Evolutionary conservation across 2,797 vertebrate species (phyloP).

Genomic region (Ibycter americanus): DNA sequence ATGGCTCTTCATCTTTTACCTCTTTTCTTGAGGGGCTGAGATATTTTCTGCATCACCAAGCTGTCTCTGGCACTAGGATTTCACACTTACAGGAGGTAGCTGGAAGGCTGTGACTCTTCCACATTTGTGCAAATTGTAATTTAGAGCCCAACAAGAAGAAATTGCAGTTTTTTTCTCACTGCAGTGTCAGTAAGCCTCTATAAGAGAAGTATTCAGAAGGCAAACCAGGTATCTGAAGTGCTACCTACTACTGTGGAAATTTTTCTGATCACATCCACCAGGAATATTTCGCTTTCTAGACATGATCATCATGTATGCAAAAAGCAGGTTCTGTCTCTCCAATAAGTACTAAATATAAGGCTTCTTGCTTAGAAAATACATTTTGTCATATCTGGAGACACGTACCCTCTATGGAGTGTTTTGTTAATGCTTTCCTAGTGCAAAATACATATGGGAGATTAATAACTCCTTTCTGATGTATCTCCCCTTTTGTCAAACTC

Average conservation of each 20-base stretch:
- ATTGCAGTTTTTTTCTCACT: background rate
- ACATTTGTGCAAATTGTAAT: background rate
- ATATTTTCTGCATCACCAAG: background rate
- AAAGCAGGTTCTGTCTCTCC: background rate
- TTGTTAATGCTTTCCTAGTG: background rate
- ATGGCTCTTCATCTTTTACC: background rate
- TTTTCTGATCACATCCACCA: background rate
- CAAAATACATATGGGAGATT: background rate
- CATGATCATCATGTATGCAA: background rate
- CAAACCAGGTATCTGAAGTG: background rate
- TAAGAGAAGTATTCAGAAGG: background rate
- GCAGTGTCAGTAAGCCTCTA: background rate
- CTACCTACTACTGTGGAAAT: background rate
- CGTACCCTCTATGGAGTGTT: background rate
- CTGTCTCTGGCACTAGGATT: conserved; percentile 13
- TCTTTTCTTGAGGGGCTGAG: background rate
- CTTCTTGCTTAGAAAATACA: background rate
- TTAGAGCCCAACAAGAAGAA: background rate
- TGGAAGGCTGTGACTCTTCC: background rate
- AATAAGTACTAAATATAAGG: background rate
- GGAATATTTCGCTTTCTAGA: background rate
- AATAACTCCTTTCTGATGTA: background rate
- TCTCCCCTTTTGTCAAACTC: background rate
- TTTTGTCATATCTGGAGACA: background rate
- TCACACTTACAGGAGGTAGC: background rate